A percentile compares a stretch with the other conserved stretches of the same genome.
Evolutionary conservation across 2,888 invertebrate genomes (phyloP).

Genomic region (Dolichomitus sp.): DNA sequence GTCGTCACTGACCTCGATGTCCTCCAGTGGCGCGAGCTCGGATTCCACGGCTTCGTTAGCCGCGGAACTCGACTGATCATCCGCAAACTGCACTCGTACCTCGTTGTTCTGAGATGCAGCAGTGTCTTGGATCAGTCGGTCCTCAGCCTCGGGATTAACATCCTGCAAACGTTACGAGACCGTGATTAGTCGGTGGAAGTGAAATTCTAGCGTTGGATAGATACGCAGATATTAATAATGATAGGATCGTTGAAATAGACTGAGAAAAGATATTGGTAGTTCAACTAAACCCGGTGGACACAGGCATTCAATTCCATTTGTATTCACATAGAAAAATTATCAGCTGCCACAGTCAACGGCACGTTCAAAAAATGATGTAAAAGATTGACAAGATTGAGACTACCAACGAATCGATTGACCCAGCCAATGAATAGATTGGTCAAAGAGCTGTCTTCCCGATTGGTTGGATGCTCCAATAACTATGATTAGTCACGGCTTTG

Average conservation of each 20-base stretch:
- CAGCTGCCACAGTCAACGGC: no score
- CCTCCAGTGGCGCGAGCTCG: constrained; percentile 91
- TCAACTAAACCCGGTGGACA: no score
- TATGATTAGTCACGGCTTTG: no score
- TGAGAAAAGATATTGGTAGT: no score
- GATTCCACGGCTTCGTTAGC: constrained; percentile 90
- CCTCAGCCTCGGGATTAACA: constrained; percentile 84
- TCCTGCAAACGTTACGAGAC: constrained; percentile 73
- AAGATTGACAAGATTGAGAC: no score
- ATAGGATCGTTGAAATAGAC: background rate
- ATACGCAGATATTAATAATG: constrained; percentile 8
- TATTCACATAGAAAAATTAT: no score
- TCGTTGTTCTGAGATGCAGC: constrained; percentile 90
- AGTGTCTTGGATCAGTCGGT: constrained; percentile 84
- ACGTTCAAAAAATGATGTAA: no score
- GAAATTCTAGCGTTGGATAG: background rate
- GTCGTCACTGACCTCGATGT: constrained; percentile 92
- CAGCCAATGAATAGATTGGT: no score
- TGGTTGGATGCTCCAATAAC: no score
- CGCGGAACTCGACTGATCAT: constrained; percentile 88
- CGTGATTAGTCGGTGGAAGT: background rate
- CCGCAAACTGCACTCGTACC: constrained; percentile 89
- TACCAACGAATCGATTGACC: no score
- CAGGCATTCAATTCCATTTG: no score
- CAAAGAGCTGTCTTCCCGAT: no score